Base-by-base conservation (phyloP, 92 coral and sea anemone genomes). In the Porites rus region DNA sequence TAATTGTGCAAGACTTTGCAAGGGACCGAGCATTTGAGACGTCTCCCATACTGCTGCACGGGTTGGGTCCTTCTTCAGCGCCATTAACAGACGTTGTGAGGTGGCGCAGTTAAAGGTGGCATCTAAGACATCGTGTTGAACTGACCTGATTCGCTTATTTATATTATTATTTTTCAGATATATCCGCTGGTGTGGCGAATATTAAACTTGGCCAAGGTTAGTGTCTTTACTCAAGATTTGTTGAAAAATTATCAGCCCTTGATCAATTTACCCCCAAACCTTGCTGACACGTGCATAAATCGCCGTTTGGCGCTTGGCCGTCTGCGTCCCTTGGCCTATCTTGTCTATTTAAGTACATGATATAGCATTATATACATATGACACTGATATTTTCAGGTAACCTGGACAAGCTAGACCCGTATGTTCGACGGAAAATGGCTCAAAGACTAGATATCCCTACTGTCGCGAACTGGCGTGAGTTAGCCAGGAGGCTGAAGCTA, bases 391-490 rank as follows among this genome's bases (percentile, higher is more conserved):
- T 51, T 19, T 17, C 51, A 92, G 94, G 92, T 54, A 88, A 92
- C 56, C 74, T 92, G 69, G 94, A 92, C 9, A 68, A 79, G 52
- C 58, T 92, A 31, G 93, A 90, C 50, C 69, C 77, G 10, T 81
- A 75, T 52, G 77, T 87, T 58, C 67, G 92, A 81, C 50, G 81
- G 13, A 91, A 80, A 68, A 80, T 88, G 74, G 92, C 92, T 24
- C 61, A 59, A 56, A 79, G 70, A 24, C 58, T 92, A 54, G 90
- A 92, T 11, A 56, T 14, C 16, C 3, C 11, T 56, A 14, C 38
- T 61, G 87, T 85, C n/a, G 91, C 88, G 28, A 85, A 88, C 78
- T 92, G 94, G 94, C 90, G 84, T 64, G 88, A 52, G 69, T 56
- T 92, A 74, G 92, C 92, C 50, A 80, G 63, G 69, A 85, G 86